phyloP scores from a whole-genome alignment of 2,888 invertebrate species.

The Eretmocerus hayati region DNA sequence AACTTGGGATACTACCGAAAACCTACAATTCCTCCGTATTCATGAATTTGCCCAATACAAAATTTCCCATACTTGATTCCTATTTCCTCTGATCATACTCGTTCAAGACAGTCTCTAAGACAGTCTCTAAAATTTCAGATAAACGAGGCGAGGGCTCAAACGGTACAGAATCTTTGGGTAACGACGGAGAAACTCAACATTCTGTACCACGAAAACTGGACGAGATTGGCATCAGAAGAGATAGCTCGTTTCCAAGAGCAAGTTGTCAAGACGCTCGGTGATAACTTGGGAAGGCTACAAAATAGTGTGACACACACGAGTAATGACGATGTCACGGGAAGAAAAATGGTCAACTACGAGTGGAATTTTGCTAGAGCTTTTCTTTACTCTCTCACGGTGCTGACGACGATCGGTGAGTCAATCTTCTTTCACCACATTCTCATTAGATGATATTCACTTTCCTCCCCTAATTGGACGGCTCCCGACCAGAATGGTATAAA shows the following conservation, averaged over 20 bases:
- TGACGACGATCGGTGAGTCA: conserved; percentile 82
- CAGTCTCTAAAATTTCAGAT: too few relatives aligned
- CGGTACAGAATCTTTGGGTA: conserved; percentile 87
- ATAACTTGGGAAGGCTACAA: conserved; percentile 59
- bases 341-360: conserved; percentile 55
- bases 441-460: too few relatives aligned
- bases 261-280: conserved; percentile 69
- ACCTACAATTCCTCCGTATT: too few relatives aligned
- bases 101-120: too few relatives aligned
- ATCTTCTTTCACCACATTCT: too few relatives aligned
- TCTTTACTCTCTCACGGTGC: conserved; percentile 87
- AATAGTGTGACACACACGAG: conserved; percentile 48
- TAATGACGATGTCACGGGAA: conserved; percentile 35
- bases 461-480: too few relatives aligned
- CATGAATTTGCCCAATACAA: too few relatives aligned
- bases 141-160: conserved; percentile 58
- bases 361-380: conserved; percentile 89
- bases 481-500: too few relatives aligned
- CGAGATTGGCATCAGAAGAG: conserved; percentile 69
- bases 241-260: conserved; percentile 78
- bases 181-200: conserved; percentile 83
- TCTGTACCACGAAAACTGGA: conserved; percentile 85
- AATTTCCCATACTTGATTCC: too few relatives aligned
- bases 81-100: too few relatives aligned
- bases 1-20: too few relatives aligned